phyloP scores from a whole-genome alignment of 2,113 vertebrate species.

The Antechinus flavipes region DNA sequence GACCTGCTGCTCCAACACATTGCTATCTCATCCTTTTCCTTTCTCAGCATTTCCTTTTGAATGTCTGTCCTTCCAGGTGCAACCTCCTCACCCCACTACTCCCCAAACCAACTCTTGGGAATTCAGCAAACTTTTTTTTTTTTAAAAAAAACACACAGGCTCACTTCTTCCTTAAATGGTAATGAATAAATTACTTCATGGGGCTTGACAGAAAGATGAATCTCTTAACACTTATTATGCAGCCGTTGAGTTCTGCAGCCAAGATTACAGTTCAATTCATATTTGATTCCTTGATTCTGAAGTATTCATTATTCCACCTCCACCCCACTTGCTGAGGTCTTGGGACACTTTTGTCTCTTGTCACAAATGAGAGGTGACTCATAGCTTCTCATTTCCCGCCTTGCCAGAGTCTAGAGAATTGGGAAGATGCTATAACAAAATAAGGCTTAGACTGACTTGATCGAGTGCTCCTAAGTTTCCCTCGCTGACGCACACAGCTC shows the following conservation, averaged over 20 bases:
- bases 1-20: conserved; percentile 17
- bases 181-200: conserved; percentile 75
- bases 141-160: conserved; percentile 52
- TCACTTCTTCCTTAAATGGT: conserved; percentile 68
- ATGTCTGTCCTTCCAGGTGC: conserved; percentile 30
- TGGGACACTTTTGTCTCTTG: conserved; percentile 60
- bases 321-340: conserved; percentile 22
- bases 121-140: conserved; percentile 53
- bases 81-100: neutral
- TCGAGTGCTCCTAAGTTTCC: conserved; percentile 20
- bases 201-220: conserved; percentile 77
- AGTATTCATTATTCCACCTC: conserved; percentile 61
- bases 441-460: conserved; percentile 34
- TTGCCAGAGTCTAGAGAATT: conserved; percentile 11
- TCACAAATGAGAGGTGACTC: conserved; percentile 49
- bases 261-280: conserved; percentile 76
- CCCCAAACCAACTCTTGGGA: neutral
- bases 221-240: conserved; percentile 78
- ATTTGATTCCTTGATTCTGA: conserved; percentile 75
- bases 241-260: conserved; percentile 64
- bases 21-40: conserved; percentile 2
- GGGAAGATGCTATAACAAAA: conserved; percentile 33
- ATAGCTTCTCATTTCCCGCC: neutral
- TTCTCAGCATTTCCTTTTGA: conserved; percentile 57
- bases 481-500: conserved; percentile 48